Conservation (phyloP, 2,797 vertebrate species). For the Clarias pachynema region DNA sequence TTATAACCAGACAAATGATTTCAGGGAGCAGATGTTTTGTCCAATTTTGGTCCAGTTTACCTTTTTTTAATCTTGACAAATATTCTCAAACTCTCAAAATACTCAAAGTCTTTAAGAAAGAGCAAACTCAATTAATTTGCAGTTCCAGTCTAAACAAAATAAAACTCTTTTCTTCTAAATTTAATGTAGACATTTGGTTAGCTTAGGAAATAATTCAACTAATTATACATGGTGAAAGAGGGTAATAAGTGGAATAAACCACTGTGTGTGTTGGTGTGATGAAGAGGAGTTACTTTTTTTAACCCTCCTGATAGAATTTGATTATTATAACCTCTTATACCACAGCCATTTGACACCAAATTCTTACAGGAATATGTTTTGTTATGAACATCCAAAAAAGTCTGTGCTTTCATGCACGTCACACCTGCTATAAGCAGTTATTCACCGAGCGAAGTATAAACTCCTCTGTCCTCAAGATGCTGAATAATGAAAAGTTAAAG, state of each 20-base stretch:
- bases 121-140: not conserved
- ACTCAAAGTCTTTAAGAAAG: not conserved
- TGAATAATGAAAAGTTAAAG: not conserved
- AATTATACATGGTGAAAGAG: not conserved
- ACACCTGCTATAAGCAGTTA: not conserved
- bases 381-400: not conserved
- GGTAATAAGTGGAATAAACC: not conserved
- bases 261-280: not conserved
- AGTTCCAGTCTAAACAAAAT: not conserved
- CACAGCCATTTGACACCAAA: not conserved
- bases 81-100: slow-evolving; percentile 5
- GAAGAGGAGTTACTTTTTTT: not conserved
- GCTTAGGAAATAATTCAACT: not conserved
- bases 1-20: not conserved
- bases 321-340: not conserved
- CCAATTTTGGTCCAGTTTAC: not conserved
- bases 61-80: not conserved
- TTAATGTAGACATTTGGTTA: not conserved
- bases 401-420: not conserved
- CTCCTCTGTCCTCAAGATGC: not conserved
- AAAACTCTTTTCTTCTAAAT: too few species aligned
- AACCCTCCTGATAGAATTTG: not conserved
- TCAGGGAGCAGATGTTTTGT: not conserved
- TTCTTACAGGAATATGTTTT: not conserved
- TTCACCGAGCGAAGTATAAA: not conserved